Conservation (phyloP, 2,888 invertebrate genomes). For the Thalpophila matura region DNA sequence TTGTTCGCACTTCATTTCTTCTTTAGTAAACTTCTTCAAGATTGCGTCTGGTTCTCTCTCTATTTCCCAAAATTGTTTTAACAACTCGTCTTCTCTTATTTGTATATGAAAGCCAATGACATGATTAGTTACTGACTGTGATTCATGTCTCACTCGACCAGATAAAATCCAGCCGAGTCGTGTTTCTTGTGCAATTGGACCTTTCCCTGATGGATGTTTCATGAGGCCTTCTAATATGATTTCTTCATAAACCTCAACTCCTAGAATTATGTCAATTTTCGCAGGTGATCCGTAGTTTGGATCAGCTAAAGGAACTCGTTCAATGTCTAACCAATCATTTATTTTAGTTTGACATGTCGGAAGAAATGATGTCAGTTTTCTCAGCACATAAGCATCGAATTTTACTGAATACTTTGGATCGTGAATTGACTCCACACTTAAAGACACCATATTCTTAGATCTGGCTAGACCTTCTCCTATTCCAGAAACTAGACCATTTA, state of each 20-base stretch:
- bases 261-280: conserved; percentile 7
- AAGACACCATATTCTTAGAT: not conserved
- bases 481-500: too few species aligned
- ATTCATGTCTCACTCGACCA: too few species aligned
- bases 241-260: not conserved
- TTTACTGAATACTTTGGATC: not conserved
- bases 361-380: not conserved
- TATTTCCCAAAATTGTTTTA: too few species aligned
- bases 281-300: conserved; percentile 5
- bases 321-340: not conserved
- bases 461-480: too few species aligned
- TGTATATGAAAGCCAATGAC: too few species aligned
- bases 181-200: too few species aligned
- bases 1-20: not conserved
- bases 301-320: conserved; percentile 1
- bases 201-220: too few species aligned
- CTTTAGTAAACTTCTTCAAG: not conserved
- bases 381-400: not conserved
- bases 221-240: too few species aligned
- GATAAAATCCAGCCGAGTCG: too few species aligned
- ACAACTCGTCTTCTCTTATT: too few species aligned
- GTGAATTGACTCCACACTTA: not conserved
- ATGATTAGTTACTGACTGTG: too few species aligned
- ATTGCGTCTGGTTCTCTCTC: not conserved
- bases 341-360: not conserved